Percentiles rank a stretch among this genome's conserved stretches.
Conservation (phyloP, 2,113 vertebrate genomes). For the Thalassoma bifasciatum region DNA sequence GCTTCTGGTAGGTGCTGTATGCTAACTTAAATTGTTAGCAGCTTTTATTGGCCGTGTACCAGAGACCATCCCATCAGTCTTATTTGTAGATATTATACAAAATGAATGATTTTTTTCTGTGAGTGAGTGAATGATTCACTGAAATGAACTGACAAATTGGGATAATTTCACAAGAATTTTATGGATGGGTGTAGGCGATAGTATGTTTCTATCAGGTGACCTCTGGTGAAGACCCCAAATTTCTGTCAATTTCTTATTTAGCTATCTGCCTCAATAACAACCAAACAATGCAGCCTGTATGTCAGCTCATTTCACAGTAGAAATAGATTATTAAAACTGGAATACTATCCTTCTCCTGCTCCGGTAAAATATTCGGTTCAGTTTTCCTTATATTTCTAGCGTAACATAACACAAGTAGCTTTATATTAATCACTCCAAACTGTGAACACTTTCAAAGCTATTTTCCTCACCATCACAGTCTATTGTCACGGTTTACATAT, state of each 20-base stretch:
- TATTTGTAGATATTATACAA: slow-evolving; percentile 18
- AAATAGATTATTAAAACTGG: slow-evolving; percentile 21
- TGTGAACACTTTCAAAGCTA: background rate
- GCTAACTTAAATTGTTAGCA: slow-evolving; percentile 42
- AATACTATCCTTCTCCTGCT: background rate
- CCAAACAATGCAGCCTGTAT: slow-evolving; percentile 1
- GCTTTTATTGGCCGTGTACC: slow-evolving; percentile 26
- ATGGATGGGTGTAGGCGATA: slow-evolving; percentile 6
- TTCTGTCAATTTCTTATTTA: slow-evolving; percentile 32
- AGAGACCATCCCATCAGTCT: slow-evolving; percentile 26
- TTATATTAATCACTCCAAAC: background rate
- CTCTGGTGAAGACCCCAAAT: slow-evolving; percentile 24
- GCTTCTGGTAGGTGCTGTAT: slow-evolving; percentile 23
- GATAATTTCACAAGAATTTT: slow-evolving; percentile 15
- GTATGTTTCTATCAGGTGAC: slow-evolving; percentile 9
- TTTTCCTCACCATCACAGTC: background rate
- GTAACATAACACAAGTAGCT: background rate
- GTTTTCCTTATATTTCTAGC: background rate
- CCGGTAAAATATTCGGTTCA: too few relatives aligned
- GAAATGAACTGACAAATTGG: slow-evolving; percentile 44
- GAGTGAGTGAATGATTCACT: slow-evolving; percentile 39
- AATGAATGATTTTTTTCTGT: slow-evolving; percentile 18
- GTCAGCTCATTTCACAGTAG: background rate
- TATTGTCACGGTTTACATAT: background rate
- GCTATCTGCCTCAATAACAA: slow-evolving; percentile 3